Conservation (phyloP, 2,888 invertebrate genomes). For the Pristionchus exspectatus region DNA sequence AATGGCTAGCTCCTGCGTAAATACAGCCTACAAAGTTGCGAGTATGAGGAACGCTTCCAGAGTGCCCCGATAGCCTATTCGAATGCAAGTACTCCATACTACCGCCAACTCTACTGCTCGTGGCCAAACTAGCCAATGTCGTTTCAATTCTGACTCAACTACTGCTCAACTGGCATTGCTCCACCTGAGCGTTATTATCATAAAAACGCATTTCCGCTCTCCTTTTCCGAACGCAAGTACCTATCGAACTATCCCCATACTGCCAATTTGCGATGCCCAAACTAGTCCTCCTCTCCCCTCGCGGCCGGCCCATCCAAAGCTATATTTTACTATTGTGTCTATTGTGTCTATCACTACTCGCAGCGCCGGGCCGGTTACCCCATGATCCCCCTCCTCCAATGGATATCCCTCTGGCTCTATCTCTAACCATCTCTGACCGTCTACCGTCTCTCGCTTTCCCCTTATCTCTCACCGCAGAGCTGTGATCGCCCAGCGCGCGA, state of each 20-base stretch:
- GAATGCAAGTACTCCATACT: too few species aligned
- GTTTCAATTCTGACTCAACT: too few species aligned
- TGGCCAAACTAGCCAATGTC: too few species aligned
- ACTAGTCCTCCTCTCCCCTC: conserved; percentile 18
- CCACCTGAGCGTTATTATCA: too few species aligned
- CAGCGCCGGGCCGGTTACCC: background rate
- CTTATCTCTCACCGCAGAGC: background rate
- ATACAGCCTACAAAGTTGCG: too few species aligned
- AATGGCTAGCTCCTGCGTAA: too few species aligned
- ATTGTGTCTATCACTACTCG: conserved; percentile 40
- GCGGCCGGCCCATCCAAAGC: background rate
- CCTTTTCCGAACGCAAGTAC: background rate
- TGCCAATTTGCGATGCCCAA: background rate
- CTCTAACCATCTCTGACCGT: background rate
- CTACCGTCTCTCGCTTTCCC: conserved; percentile 28
- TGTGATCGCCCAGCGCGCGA: background rate
- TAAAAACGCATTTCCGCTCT: too few species aligned
- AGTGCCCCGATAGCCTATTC: too few species aligned
- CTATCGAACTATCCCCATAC: background rate
- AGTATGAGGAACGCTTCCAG: too few species aligned
- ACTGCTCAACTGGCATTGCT: too few species aligned
- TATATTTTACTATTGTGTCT: conserved; percentile 48
- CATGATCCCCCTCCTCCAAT: conserved; percentile 23
- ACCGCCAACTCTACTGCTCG: too few species aligned
- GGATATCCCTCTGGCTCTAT: background rate